A percentile compares a stretch with the other conserved stretches of the same genome.
Conservation (phyloP, 2,113 vertebrate species). For the Dendrocopos noguchii region DNA sequence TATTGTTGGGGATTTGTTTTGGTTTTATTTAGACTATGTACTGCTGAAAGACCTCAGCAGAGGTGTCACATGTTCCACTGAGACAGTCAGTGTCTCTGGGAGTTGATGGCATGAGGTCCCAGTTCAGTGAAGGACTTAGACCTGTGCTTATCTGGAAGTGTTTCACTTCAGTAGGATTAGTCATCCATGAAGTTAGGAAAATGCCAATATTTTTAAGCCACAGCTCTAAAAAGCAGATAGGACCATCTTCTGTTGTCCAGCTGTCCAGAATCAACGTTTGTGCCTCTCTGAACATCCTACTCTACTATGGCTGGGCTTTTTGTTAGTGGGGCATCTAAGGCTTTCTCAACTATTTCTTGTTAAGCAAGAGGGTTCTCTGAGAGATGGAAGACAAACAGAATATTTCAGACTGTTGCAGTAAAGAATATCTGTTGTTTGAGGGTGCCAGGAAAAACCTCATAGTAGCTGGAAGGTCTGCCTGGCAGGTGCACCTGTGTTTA, state of each 20-base stretch:
- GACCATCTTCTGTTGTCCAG: background rate
- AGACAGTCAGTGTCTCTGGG: background rate
- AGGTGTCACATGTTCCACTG: background rate
- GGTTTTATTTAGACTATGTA: background rate
- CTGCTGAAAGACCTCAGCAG: background rate
- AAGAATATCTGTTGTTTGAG: background rate
- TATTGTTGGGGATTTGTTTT: background rate
- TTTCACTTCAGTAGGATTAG: background rate
- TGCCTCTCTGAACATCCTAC: background rate
- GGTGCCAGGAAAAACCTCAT: background rate
- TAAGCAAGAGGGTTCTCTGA: background rate
- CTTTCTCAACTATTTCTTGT: background rate
- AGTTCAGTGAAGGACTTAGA: background rate
- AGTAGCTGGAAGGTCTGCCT: background rate
- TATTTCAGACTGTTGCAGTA: background rate
- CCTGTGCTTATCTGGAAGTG: background rate
- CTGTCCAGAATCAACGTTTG: background rate
- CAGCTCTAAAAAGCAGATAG: background rate
- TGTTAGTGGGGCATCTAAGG: background rate
- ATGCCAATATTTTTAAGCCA: background rate
- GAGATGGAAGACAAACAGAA: background rate
- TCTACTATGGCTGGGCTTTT: background rate
- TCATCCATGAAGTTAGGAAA: background rate
- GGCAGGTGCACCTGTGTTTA: background rate
- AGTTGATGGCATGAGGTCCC: background rate